phyloP scores from a whole-genome alignment of 2,888 invertebrate species.

The Hesperia comma region DNA sequence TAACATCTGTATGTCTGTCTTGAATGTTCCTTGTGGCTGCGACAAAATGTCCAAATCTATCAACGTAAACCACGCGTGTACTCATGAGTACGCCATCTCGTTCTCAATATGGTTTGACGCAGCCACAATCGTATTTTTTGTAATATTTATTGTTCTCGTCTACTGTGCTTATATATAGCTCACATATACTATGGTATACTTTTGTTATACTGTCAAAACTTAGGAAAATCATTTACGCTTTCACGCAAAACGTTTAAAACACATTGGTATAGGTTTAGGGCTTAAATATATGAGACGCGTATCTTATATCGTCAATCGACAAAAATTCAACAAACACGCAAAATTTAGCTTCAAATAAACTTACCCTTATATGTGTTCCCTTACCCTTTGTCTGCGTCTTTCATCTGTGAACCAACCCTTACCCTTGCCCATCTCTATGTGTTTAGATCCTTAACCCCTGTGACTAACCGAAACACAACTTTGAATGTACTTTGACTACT shows the following conservation, averaged over 20 bases:
- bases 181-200: conserved; percentile 76
- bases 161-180: conserved; percentile 82
- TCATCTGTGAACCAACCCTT: conserved; percentile 87
- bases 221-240: conserved; percentile 85
- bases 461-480: conserved; percentile 80
- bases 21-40: conserved; percentile 80
- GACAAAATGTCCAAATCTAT: conserved; percentile 62
- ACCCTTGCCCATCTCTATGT: conserved; percentile 82
- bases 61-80: conserved; percentile 55
- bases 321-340: conserved; percentile 83
- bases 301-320: conserved; percentile 76
- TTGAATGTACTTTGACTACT: conserved; percentile 76
- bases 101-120: conserved; percentile 70
- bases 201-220: conserved; percentile 77
- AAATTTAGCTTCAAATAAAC: conserved; percentile 83
- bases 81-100: conserved; percentile 51
- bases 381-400: conserved; percentile 92
- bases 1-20: conserved; percentile 85
- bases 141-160: conserved; percentile 83
- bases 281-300: conserved; percentile 76
- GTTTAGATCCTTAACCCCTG: conserved; percentile 81
- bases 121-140: conserved; percentile 76
- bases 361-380: conserved; percentile 85
- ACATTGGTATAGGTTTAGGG: conserved; percentile 76
- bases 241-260: conserved; percentile 82